These are phyloP conservation scores for Lysiphlebus fabarum DNA, from an alignment of 1,140 invertebrate species.

Conservation along the genomic window DNA sequence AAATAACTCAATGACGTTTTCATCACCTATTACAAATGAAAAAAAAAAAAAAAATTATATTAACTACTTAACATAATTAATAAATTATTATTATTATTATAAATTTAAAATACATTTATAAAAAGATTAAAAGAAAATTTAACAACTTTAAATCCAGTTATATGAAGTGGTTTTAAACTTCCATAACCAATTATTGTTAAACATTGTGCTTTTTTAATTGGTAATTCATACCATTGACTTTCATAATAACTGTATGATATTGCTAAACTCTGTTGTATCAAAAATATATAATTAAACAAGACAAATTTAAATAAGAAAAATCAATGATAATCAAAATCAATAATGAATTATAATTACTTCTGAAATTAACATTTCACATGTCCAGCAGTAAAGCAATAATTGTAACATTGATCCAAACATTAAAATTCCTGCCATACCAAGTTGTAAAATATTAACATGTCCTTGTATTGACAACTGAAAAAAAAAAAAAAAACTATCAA, in stretches of 20 bases:
- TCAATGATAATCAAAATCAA: too few relatives aligned
- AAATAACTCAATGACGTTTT: conserved; percentile 34
- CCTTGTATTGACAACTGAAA: neutral
- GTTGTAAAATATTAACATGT: conserved; percentile 4
- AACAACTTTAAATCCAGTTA: conserved; percentile 41
- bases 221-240: conserved; percentile 37
- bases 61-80: too few relatives aligned
- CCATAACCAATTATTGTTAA: conserved; percentile 37
- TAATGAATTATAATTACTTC: too few relatives aligned
- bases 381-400: too few relatives aligned
- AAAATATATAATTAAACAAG: neutral
- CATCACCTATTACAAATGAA: conserved; percentile 29
- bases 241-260: conserved; percentile 34
- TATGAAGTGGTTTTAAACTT: conserved; percentile 31
- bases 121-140: conserved; percentile 33
- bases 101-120: conserved; percentile 17
- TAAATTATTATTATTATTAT: too few relatives aligned
- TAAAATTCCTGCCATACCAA: neutral
- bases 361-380: too few relatives aligned
- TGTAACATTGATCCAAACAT: too few relatives aligned
- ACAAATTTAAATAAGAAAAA: neutral
- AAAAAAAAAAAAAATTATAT: neutral
- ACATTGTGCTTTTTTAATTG: conserved; percentile 22
- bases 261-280: conserved; percentile 31
- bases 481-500: neutral